Base-by-base conservation (phyloP, 1,140 invertebrate genomes). In the Cheumatopsyche charites region DNA sequence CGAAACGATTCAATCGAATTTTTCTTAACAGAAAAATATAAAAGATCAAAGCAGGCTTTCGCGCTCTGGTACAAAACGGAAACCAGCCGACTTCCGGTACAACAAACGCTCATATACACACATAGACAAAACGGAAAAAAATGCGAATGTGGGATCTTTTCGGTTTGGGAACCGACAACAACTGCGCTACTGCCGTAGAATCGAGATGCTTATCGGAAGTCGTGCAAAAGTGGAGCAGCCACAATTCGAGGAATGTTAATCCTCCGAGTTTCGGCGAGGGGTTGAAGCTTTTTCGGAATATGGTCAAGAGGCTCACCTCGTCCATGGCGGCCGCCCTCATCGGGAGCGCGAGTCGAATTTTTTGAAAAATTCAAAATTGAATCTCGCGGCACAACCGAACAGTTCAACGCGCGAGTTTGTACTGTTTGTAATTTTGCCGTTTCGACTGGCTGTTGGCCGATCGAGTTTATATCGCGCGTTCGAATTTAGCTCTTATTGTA, bases 271-370 rank as follows among this genome's bases (percentile, higher is more conserved):
- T 63, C 66, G 42, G 7, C 7, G 7, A 43, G 42, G 3, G 4
- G 43, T 58, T 58, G 52, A 58, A 21, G 21, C 3, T 19, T 21
- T 21, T 47, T 47, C 13, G 4, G 13, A 58, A 58, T 58, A 6
- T 12, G 23, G 12, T 36, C 9, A 62, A 73, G n/a, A 63, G 70
- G 17, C 65, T 67, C 67, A 75, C 74, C 71, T 72, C 70, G 9
- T 75, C 62, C 74, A 75, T 75, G 42, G 23, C 66, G 42, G 43
- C 45, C 62, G 26, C 65, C 71, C 45, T 72, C 74, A 75, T 75
- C 65, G 68, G 49, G 42, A 11, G 15, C 23, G 65, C 43, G 55
- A 21, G 47, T 67, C 55, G 66, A 71, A 62, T 68, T 62, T 63
- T 61, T 15, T 62, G 68, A 71, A 68, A 45, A 66, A 70, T 25